These are phyloP conservation scores for Takifugu bimaculatus DNA, from an alignment of 2,113 vertebrate species.

Conservation along the genomic window DNA sequence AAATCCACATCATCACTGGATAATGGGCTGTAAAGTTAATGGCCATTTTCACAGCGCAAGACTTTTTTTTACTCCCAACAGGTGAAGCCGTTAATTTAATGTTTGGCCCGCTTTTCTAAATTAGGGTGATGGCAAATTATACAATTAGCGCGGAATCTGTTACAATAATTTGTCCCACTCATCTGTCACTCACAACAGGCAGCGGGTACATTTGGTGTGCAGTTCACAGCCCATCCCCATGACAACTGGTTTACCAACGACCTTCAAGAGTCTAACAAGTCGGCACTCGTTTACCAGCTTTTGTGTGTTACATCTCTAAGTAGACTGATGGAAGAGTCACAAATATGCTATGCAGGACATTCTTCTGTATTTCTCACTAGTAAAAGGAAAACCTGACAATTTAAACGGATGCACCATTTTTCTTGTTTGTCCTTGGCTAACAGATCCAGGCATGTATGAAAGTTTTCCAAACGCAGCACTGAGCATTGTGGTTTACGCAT, in stretches of 20 bases:
- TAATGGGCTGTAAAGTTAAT: background rate
- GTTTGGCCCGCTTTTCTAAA: constrained; percentile 27
- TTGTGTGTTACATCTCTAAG: too few species aligned
- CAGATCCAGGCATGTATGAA: too few species aligned
- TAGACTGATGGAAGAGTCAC: too few species aligned
- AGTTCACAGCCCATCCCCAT: constrained; percentile 22
- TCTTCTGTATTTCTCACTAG: too few species aligned
- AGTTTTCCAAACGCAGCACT: too few species aligned
- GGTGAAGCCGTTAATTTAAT: constrained; percentile 34
- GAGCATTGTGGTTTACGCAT: too few species aligned
- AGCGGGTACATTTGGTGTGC: constrained; percentile 27
- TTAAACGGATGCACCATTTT: too few species aligned
- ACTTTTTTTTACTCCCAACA: constrained; percentile 15
- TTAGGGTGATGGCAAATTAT: constrained; percentile 36
- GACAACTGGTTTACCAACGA: constrained; percentile 32
- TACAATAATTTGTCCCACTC: constrained; percentile 18
- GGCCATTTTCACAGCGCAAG: constrained; percentile 2
- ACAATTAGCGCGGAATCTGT: constrained; percentile 27
- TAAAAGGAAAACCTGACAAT: too few species aligned
- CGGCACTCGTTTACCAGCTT: too few species aligned
- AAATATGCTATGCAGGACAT: too few species aligned
- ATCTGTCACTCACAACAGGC: constrained; percentile 31
- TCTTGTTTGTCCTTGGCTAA: too few species aligned
- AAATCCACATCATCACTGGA: too few species aligned
- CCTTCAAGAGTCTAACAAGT: constrained; percentile 9